Base-by-base conservation (phyloP, 2,797 vertebrate genomes). In the Ctenopoma multispine region DNA sequence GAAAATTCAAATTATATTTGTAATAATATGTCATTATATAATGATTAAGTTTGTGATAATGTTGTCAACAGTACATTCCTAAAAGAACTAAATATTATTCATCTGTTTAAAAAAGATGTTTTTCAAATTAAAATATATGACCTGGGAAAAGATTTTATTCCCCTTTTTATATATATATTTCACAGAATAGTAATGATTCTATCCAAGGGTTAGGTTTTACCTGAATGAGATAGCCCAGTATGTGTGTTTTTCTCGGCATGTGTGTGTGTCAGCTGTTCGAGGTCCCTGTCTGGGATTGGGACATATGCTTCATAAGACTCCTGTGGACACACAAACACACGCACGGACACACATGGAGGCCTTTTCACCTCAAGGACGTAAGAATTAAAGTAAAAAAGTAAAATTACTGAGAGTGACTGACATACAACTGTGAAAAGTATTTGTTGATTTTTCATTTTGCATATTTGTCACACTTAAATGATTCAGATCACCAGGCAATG, bases 241-340 rank as follows among this genome's bases (percentile, higher is more conserved):
- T 48, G 5, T 54, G 41, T 54, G 11, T 75, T 17, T 73, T 27
- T 64, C n/a, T 60, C 21, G 67, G 48, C 23, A 71, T 70, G 46
- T 44, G 53, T 44, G 53, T 69, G 57, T 61, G 58, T 78, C 87
- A 88, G 78, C 87, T 88, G 85, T 63, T 84, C 34, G 0, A 72
- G 68, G 77, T 80, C 82, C 69, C 81, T 55, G 75, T 84, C 67
- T 15, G 53, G 61, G 71, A 82, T 40, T 49, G 55, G 63, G 69
- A 85, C 89, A 91, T 92, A 91, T 91, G 91, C 82, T 89, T 78
- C 80, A 74, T 38, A 54, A 67, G 84, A 72, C 83, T 86, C 90
- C 89, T 47, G 87, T 77, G 85, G 89, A 80, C 60, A 77, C 68
- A 66, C 51, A 57, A 12, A 20, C 65, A 50, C 50, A 24, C 50